A percentile compares a stretch with the other conserved stretches of the same genome.
These are phyloP conservation scores for Apeltes quadracus DNA, from an alignment of 2,113 vertebrate species.

Conservation along the genomic window DNA sequence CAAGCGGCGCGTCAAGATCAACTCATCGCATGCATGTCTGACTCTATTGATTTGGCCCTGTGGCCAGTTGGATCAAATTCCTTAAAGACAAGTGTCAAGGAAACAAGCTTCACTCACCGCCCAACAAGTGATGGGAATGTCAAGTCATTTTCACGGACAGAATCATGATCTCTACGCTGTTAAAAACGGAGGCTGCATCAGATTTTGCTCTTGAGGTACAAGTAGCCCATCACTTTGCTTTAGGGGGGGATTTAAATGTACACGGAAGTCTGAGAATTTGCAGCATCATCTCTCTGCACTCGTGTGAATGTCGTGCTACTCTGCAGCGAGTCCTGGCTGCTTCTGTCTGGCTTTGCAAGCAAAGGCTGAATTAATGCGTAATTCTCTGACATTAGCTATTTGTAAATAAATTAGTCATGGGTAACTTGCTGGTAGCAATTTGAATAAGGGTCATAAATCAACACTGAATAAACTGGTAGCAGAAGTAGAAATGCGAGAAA, in stretches of 20 bases:
- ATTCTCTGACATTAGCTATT: background rate
- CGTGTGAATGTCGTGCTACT: background rate
- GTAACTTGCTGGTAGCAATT: background rate
- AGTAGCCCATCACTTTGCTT: background rate
- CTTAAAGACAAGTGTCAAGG: conserved; percentile 13
- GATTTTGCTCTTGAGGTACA: background rate
- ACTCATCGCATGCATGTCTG: background rate
- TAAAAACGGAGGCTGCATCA: background rate
- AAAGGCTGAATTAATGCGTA: background rate
- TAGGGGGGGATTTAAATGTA: conserved; percentile 15
- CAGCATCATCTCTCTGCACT: background rate
- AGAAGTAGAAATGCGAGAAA: background rate
- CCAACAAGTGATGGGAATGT: conserved; percentile 1
- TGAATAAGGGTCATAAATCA: background rate
- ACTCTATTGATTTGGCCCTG: conserved; percentile 1
- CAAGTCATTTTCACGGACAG: background rate
- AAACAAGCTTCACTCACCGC: background rate
- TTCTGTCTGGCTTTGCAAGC: background rate
- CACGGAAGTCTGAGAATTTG: background rate
- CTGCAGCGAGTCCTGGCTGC: background rate
- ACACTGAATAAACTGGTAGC: background rate
- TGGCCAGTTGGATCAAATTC: conserved; percentile 23
- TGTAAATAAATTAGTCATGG: background rate
- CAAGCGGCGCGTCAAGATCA: background rate
- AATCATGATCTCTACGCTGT: background rate